Evolutionary conservation across 2,797 vertebrate genomes (phyloP), one percentile per base, ranked within the genome.

Genomic region (Labeo calbasu): DNA sequence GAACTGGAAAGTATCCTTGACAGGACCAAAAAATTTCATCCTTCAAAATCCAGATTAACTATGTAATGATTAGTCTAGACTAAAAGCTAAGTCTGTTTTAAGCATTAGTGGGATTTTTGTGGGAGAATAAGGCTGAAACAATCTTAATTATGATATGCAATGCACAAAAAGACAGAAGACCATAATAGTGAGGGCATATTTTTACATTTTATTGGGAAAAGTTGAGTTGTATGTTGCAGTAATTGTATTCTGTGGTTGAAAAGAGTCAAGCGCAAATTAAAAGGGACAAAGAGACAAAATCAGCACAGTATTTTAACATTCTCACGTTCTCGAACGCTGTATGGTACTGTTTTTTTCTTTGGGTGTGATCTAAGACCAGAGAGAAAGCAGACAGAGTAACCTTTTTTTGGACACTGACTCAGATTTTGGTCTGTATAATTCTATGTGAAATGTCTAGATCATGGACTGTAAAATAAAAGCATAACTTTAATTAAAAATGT

Each of bases 401-500:
- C 36, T 59, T 48, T 78, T 73, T 77, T 83, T 77, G 19, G 70
- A 70, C 19, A 85, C 65, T 70, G 40, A 50, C 81, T 69, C 69
- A 77, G 36, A 86, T 90, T 83, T 86, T 48, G 21, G 28, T 23
- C 50, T 48, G 21, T 4, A 25, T 68, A 12, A 48, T 68, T 51
- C 73, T 81, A 57, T 77, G 36, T 79, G n/a, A 21, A 68, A 59
- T 79, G 70, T 79, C 61, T 84, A 53, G 65, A 78, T 84, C 17
- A 61, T 15, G 13, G 15, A 63, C 80, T 81, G 61, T 84, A 83
- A 79, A 93, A 92, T 92, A 92, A 93, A 94, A 84, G 69, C 86
- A 83, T 88, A 85, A 83, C 87, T 55, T 48, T 51, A 87, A 79
- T 73, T 70, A 40, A 50, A 73, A n/a, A 19, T n/a, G 8, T 77